Conservation (phyloP, 1,140 invertebrate species). For the Aethina tumida region DNA sequence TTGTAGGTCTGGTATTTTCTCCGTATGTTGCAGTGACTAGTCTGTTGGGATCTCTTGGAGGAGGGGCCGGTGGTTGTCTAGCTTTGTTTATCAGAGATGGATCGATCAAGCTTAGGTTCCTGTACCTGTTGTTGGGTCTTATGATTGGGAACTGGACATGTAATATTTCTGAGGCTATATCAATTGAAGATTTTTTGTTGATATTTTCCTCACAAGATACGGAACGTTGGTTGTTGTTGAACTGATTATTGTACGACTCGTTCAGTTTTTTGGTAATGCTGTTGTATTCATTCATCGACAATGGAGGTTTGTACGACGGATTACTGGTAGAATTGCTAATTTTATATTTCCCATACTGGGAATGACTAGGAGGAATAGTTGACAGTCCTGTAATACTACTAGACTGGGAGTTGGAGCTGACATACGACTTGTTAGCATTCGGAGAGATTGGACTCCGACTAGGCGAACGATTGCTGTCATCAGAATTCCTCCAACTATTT, state of each 20-base stretch:
- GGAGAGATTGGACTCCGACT: slow-evolving; percentile 25
- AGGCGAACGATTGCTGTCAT: slow-evolving; percentile 22
- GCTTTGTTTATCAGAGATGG: slow-evolving; percentile 11
- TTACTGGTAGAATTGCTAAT: slow-evolving; percentile 29
- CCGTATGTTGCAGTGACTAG: slow-evolving; percentile 40
- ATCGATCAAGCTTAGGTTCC: slow-evolving; percentile 29
- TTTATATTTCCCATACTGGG: slow-evolving; percentile 21
- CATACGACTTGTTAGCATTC: slow-evolving; percentile 8
- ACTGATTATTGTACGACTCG: slow-evolving; percentile 6
- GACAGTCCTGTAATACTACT: slow-evolving; percentile 24
- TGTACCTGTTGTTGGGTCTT: slow-evolving; percentile 20
- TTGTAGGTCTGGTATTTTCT: slow-evolving; percentile 38
- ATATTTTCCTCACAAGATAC: slow-evolving; percentile 32
- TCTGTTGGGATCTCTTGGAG: slow-evolving; percentile 56
- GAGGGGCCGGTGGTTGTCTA: slow-evolving; percentile 48
- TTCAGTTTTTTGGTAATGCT: slow-evolving; percentile 12
- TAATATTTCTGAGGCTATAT: slow-evolving; percentile 19
- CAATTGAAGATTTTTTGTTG: slow-evolving; percentile 24
- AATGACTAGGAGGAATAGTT: slow-evolving; percentile 34
- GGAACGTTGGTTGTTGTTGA: slow-evolving; percentile 26
- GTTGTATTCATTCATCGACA: slow-evolving; percentile 29
- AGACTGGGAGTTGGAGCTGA: slow-evolving; percentile 18
- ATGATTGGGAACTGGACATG: slow-evolving; percentile 28
- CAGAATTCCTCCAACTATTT: slow-evolving; percentile 17
- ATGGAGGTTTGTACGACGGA: slow-evolving; percentile 26